Conservation (phyloP, 2,888 invertebrate genomes). For the Tipula helvola region DNA sequence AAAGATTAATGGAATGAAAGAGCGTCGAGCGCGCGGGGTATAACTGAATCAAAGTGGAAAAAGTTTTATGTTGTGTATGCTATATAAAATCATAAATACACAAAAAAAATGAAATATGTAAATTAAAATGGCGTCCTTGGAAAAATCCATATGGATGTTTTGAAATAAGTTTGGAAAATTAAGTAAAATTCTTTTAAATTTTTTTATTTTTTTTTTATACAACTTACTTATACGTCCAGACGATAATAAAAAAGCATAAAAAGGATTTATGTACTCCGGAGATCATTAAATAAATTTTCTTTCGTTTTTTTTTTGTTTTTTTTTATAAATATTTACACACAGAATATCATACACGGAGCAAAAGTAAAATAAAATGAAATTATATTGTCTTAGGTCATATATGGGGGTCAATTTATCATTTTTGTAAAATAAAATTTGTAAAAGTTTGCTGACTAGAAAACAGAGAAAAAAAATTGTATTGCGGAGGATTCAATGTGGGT, state of each 20-base stretch:
- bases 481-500: no score
- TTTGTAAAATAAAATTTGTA: background rate
- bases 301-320: background rate
- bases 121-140: constrained; percentile 4
- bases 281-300: background rate
- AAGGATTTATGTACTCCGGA: background rate
- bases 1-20: background rate
- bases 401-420: background rate
- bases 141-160: background rate
- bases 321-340: background rate
- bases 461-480: no score
- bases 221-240: background rate
- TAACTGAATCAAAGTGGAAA: background rate
- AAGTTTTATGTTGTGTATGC: background rate
- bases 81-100: background rate
- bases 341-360: background rate
- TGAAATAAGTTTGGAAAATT: background rate
- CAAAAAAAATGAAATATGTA: background rate
- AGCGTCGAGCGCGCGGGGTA: background rate
- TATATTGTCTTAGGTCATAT: background rate
- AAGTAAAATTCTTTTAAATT: background rate
- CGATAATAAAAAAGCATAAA: background rate
- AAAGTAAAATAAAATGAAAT: background rate
- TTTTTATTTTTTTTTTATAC: background rate
- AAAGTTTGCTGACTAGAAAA: no score